Evolutionary conservation across 2,113 vertebrate genomes (phyloP).

Genomic region (Phyllostomus discolor): DNA sequence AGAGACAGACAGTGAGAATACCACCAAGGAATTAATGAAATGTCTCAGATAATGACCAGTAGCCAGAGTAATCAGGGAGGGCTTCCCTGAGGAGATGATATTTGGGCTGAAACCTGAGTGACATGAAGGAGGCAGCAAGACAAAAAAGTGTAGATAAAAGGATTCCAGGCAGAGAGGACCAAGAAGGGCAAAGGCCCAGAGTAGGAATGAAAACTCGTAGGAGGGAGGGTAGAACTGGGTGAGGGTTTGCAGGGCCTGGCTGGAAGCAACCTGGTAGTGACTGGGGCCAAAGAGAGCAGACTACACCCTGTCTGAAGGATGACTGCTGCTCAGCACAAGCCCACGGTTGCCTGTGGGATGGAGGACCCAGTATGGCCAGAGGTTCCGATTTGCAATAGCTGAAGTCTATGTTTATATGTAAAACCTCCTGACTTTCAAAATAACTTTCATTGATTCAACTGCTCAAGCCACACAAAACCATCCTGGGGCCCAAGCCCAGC

Average conservation of each 20-base stretch:
- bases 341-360: background rate
- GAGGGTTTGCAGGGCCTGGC: background rate
- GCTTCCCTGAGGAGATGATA: background rate
- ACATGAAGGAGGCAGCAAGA: background rate
- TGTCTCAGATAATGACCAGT: background rate
- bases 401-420: background rate
- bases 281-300: background rate
- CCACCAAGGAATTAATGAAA: background rate
- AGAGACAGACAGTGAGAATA: background rate
- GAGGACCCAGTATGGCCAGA: background rate
- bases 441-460: background rate
- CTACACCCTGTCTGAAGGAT: background rate
- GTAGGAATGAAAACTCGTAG: background rate
- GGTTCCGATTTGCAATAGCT: background rate
- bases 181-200: background rate
- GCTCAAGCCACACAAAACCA: background rate
- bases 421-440: background rate
- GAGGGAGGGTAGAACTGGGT: background rate
- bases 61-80: background rate
- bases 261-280: background rate
- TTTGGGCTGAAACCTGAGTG: background rate
- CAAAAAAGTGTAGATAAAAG: background rate
- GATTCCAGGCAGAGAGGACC: background rate
- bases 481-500: background rate
- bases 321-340: background rate